Evolutionary conservation across 2,888 invertebrate genomes (phyloP).

Genomic region (Conistra vaccinii): DNA sequence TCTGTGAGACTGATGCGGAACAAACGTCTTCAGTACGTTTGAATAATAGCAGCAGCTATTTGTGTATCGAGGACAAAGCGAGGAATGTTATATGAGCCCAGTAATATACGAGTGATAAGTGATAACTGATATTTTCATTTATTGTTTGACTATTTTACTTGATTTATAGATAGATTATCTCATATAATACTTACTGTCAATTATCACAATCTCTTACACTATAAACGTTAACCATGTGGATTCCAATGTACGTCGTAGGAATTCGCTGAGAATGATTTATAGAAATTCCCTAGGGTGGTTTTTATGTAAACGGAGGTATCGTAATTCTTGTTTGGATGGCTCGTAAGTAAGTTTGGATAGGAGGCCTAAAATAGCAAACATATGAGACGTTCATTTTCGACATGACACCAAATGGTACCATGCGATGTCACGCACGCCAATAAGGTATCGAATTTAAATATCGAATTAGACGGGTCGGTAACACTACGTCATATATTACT

Average conservation of each 20-base stretch:
- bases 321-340: slow-evolving; percentile 32
- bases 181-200: not conserved
- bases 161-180: not conserved
- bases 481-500: slow-evolving; percentile 33
- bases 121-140: slow-evolving; percentile 31
- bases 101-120: slow-evolving; percentile 8
- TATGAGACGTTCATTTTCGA: slow-evolving; percentile 41
- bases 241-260: not conserved
- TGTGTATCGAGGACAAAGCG: slow-evolving; percentile 37
- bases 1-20: slow-evolving; percentile 32
- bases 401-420: slow-evolving; percentile 48
- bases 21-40: slow-evolving; percentile 34
- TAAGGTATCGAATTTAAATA: slow-evolving; percentile 58
- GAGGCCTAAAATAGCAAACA: slow-evolving; percentile 37
- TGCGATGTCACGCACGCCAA: slow-evolving; percentile 54
- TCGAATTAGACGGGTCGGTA: slow-evolving; percentile 36
- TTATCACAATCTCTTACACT: not conserved
- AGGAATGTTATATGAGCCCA: slow-evolving; percentile 22
- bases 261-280: not conserved
- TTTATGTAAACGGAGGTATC: slow-evolving; percentile 12
- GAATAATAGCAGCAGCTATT: slow-evolving; percentile 39
- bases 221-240: not conserved
- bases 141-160: slow-evolving; percentile 12
- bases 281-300: not conserved
- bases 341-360: slow-evolving; percentile 18